These are phyloP conservation scores for Notechis scutatus DNA, from an alignment of 2,113 vertebrate species.

Conservation along the genomic window DNA sequence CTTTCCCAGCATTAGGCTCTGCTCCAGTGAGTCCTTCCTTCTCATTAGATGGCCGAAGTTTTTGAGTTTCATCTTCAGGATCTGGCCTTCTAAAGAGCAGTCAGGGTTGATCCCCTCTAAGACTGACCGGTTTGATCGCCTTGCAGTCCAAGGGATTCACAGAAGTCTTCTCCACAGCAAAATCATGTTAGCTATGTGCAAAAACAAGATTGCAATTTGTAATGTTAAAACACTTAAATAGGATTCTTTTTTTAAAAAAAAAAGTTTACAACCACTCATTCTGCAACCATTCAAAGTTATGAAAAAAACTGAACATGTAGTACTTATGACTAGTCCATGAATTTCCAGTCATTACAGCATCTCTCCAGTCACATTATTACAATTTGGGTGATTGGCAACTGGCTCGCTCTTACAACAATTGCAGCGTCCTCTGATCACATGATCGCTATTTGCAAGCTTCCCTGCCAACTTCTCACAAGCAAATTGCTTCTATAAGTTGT, in stretches of 20 bases:
- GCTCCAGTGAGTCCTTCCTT: too few relatives aligned
- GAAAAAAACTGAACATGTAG: not conserved
- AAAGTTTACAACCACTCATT: not conserved
- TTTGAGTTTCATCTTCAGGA: too few relatives aligned
- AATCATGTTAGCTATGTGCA: constrained; percentile 40
- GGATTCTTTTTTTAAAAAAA: not conserved
- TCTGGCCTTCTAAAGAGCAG: too few relatives aligned
- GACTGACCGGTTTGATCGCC: too few relatives aligned
- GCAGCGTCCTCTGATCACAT: not conserved
- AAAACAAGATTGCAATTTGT: constrained; percentile 39
- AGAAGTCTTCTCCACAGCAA: not conserved
- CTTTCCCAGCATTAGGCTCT: too few relatives aligned
- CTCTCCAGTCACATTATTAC: not conserved
- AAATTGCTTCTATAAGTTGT: not conserved
- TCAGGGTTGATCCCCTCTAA: too few relatives aligned
- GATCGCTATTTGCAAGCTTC: not conserved
- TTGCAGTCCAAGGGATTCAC: too few relatives aligned
- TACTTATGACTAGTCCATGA: not conserved
- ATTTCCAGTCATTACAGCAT: not conserved
- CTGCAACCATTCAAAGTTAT: not conserved
- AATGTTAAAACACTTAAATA: constrained; percentile 2
- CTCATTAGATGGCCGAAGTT: too few relatives aligned
- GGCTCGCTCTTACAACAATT: not conserved
- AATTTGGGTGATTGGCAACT: not conserved
- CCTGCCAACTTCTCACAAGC: not conserved